Percentiles rank a stretch among this genome's conserved stretches.
phyloP scores from a whole-genome alignment of 37 sponge, comb jelly and placozoan species.

The Dysidea cf. avara region DNA sequence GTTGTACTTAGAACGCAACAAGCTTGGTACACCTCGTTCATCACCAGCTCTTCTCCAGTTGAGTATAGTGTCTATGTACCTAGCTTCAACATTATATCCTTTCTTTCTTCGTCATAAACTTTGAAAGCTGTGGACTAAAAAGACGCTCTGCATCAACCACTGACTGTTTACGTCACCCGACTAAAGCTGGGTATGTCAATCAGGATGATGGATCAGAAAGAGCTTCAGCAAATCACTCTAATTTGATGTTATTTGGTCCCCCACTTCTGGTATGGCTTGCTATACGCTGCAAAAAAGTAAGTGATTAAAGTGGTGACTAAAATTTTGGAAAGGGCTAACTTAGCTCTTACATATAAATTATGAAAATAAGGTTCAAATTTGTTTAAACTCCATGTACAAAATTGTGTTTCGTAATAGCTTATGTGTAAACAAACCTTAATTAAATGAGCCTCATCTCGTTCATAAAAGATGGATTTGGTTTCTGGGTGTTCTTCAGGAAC shows the following conservation, averaged over 20 bases:
- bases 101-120: neutral
- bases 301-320: no score
- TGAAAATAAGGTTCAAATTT: neutral
- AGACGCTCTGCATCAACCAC: neutral
- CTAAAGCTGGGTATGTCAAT: neutral
- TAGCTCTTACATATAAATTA: neutral
- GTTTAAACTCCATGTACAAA: no score
- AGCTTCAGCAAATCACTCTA: conserved; percentile 5
- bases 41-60: no score
- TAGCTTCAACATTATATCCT: no score
- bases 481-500: conserved; percentile 6
- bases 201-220: neutral
- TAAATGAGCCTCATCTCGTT: conserved; percentile 11
- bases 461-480: neutral
- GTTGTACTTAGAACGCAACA: neutral
- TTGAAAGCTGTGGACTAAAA: neutral
- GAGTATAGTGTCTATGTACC: no score
- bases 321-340: no score
- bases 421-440: neutral
- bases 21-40: conserved; percentile 3
- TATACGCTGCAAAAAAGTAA: conserved; percentile 1
- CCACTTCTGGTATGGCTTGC: neutral
- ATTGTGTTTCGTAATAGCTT: no score
- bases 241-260: neutral
- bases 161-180: conserved; percentile 2